phyloP scores from a whole-genome alignment of 1,140 invertebrate species.

The Eriocheir sinensis region DNA sequence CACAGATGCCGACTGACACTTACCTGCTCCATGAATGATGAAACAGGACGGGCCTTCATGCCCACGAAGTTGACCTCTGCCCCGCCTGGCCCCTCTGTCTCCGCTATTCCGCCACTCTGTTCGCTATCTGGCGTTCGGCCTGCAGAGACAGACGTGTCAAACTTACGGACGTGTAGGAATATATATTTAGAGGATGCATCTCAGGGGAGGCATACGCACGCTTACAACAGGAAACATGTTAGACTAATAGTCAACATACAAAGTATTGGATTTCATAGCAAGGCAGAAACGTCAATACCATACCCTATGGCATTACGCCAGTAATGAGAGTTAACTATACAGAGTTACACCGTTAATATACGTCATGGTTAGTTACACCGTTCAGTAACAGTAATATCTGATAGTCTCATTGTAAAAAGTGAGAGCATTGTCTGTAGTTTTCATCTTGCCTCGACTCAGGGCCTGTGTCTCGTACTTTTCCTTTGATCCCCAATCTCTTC shows the following conservation, averaged over 20 bases:
- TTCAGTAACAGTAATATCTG: no score
- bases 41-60: constrained; percentile 63
- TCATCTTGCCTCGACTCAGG: no score
- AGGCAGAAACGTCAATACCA: no score
- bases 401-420: no score
- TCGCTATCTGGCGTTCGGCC: constrained; percentile 39
- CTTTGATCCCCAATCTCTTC: background rate
- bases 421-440: no score
- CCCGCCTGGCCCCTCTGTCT: background rate
- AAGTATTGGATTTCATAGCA: background rate
- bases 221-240: background rate
- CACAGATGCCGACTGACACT: background rate
- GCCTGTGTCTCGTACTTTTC: background rate
- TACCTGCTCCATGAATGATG: constrained; percentile 62
- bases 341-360: no score
- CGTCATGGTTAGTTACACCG: no score
- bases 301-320: no score
- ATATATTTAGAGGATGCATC: background rate
- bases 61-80: constrained; percentile 50
- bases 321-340: no score
- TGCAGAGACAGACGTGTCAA: background rate
- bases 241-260: background rate
- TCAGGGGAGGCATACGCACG: background rate
- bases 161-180: background rate
- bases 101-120: background rate